Evolutionary conservation across 2,888 invertebrate species (phyloP).

Genomic region (Tiphia femorata): DNA sequence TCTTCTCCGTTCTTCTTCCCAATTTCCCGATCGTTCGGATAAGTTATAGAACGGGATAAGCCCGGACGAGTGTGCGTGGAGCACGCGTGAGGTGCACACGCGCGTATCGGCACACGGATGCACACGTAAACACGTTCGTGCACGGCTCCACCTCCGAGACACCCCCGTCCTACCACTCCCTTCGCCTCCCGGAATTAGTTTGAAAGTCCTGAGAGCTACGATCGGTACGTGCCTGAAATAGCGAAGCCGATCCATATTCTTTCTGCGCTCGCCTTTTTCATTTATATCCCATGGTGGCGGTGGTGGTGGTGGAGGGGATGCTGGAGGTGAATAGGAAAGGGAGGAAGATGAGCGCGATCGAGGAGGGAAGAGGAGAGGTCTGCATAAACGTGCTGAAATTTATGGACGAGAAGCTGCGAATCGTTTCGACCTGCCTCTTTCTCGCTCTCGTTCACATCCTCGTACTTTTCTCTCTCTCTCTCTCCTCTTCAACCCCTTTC

Average conservation of each 20-base stretch:
- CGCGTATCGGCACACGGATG: too few relatives aligned
- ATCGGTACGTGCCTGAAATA: conserved; percentile 43
- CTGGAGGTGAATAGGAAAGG: not conserved
- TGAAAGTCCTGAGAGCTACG: conserved; percentile 42
- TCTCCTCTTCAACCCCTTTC: not conserved
- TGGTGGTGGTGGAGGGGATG: not conserved
- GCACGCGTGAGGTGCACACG: too few relatives aligned
- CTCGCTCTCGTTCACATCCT: not conserved
- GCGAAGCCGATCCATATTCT: conserved; percentile 41
- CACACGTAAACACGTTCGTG: too few relatives aligned
- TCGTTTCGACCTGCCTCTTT: conserved; percentile 11
- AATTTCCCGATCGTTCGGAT: too few relatives aligned
- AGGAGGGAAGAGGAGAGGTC: conserved; percentile 4
- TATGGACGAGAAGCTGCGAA: conserved; percentile 27
- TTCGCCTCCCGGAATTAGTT: conserved; percentile 36
- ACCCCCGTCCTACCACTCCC: too few relatives aligned
- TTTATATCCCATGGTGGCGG: conserved; percentile 21
- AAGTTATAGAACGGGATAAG: too few relatives aligned
- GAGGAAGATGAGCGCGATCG: not conserved
- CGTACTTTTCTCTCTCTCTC: not conserved
- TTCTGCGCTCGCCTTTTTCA: conserved; percentile 34
- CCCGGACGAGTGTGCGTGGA: too few relatives aligned
- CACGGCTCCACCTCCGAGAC: too few relatives aligned
- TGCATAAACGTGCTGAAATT: conserved; percentile 40
- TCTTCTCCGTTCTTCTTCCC: too few relatives aligned